phyloP scores from a whole-genome alignment of 2,888 invertebrate genomes.

The Lymantria dispar region DNA sequence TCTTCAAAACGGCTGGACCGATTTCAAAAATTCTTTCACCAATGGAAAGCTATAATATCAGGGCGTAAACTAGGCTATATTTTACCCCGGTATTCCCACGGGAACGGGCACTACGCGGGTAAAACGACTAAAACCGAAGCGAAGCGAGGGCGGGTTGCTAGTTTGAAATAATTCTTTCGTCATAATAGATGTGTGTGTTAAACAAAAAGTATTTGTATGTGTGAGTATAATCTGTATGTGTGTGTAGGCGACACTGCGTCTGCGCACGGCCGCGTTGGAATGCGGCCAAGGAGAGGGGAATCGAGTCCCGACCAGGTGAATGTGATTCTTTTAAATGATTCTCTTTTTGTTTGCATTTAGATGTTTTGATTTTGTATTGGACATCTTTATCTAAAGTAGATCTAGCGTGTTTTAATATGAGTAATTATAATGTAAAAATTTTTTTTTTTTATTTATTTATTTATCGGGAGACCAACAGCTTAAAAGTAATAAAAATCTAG shows the following conservation, averaged over 20 bases:
- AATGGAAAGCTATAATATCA: no score
- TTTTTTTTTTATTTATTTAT: no score
- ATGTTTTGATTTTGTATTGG: slow-evolving; percentile 20
- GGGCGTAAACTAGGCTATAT: no score
- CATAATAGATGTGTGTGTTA: background rate
- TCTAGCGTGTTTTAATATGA: slow-evolving; percentile 11
- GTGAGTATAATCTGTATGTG: slow-evolving; percentile 17
- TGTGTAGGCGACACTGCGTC: slow-evolving; percentile 61
- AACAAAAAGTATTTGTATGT: background rate
- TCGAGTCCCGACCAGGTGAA: slow-evolving; percentile 24
- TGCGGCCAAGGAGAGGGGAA: slow-evolving; percentile 42
- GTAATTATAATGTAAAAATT: slow-evolving; percentile 2
- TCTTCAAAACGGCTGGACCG: no score
- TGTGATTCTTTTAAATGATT: slow-evolving; percentile 31
- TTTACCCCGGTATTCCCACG: no score
- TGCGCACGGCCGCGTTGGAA: slow-evolving; percentile 52
- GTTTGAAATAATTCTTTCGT: background rate
- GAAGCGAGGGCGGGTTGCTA: no score
- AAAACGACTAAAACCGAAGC: no score
- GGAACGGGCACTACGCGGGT: no score
- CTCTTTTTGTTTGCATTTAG: slow-evolving; percentile 25
- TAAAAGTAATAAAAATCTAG: no score
- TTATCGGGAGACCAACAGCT: no score
- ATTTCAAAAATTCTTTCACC: no score
- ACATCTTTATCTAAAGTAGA: slow-evolving; percentile 25